Conservation (phyloP, 2,797 vertebrate species). For the Acanthopagrus latus region DNA sequence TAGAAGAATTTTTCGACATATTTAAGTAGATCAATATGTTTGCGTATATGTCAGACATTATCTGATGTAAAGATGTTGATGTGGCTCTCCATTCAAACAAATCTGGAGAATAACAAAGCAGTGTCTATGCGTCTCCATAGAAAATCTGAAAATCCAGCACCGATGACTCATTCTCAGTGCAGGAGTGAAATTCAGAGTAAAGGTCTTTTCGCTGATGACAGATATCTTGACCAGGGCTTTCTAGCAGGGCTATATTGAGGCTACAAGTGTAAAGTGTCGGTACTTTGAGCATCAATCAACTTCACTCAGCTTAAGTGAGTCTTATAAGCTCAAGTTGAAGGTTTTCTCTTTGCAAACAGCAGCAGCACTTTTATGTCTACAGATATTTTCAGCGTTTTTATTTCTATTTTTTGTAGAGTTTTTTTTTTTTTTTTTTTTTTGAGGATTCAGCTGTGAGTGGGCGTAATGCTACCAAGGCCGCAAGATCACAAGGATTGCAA, state of each 20-base stretch:
- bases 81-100: constrained; percentile 1
- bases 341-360: constrained; percentile 11
- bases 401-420: too few relatives aligned
- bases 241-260: constrained; percentile 12
- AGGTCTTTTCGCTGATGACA: constrained; percentile 36
- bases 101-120: constrained; percentile 5
- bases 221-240: constrained; percentile 45
- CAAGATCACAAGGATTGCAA: not conserved
- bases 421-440: not conserved
- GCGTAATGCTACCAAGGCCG: not conserved
- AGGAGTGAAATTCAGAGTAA: constrained; percentile 34
- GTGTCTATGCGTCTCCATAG: not conserved
- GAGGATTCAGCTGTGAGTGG: not conserved
- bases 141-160: constrained; percentile 10
- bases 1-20: not conserved
- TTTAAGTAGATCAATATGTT: not conserved
- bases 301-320: constrained; percentile 29
- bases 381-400: not conserved
- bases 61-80: not conserved
- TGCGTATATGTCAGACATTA: not conserved
- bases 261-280: constrained; percentile 7
- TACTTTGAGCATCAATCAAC: constrained; percentile 36
- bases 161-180: constrained; percentile 29
- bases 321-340: constrained; percentile 26
- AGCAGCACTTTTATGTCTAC: not conserved